Conservation (phyloP, 2,797 vertebrate species). For the Lerista edwardsae region DNA sequence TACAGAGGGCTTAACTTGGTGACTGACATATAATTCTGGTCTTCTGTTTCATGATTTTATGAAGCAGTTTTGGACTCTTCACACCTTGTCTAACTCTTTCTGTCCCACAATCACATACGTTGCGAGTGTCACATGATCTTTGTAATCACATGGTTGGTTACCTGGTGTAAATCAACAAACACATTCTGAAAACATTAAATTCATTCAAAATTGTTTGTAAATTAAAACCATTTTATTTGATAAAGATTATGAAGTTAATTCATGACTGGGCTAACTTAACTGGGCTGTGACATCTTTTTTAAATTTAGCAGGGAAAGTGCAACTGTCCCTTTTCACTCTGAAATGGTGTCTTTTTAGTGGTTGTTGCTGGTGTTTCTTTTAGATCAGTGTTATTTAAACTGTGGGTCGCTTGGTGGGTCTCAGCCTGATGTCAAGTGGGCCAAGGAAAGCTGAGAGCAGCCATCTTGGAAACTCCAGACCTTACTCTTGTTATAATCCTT, state of each 20-base stretch:
- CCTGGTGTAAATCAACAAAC: background rate
- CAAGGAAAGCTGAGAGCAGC: no score
- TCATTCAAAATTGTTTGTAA: constrained; percentile 55
- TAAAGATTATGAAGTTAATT: constrained; percentile 70
- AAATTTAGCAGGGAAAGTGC: no score
- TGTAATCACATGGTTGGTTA: background rate
- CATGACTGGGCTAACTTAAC: constrained; percentile 59
- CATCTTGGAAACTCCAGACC: no score
- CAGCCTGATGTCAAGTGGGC: no score
- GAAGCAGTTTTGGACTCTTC: background rate
- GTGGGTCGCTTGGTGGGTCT: no score
- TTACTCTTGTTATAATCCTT: no score
- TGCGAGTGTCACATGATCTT: background rate
- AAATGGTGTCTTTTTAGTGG: no score
- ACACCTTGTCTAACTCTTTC: background rate
- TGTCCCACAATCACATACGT: background rate
- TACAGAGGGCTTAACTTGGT: background rate
- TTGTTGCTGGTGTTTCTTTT: no score
- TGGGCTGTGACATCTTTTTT: no score
- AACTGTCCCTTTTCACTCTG: no score
- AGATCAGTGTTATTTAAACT: no score
- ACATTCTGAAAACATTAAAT: constrained; percentile 57
- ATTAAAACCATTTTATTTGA: constrained; percentile 52
- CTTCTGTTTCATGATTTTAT: background rate
- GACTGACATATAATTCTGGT: background rate